Conservation (phyloP, 1,140 invertebrate genomes). For the Zaprionus gabonicus region DNA sequence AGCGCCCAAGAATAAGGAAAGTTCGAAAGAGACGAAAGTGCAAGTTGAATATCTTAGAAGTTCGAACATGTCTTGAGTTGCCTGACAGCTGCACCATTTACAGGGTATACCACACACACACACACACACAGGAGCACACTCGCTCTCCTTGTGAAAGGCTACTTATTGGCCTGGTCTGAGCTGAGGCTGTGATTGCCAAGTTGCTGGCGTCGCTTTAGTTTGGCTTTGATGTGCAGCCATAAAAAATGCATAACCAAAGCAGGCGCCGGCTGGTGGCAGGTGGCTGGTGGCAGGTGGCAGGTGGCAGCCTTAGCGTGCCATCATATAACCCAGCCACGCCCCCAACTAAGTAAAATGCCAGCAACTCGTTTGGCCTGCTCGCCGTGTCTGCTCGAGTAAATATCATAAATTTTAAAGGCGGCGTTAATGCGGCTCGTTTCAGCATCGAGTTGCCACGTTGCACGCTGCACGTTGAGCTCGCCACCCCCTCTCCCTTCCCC, state of each 20-base stretch:
- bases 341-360: slow-evolving; percentile 11
- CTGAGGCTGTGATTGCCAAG: slow-evolving; percentile 22
- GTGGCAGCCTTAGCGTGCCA: slow-evolving; percentile 14
- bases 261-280: background rate
- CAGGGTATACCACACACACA: background rate
- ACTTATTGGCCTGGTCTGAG: slow-evolving; percentile 31
- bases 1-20: background rate
- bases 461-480: slow-evolving; percentile 6
- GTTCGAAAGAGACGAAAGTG: background rate
- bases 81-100: background rate
- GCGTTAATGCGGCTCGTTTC: slow-evolving; percentile 70
- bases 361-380: slow-evolving; percentile 43
- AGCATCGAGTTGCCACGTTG: slow-evolving; percentile 24
- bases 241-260: slow-evolving; percentile 52
- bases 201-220: slow-evolving; percentile 40
- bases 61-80: too few relatives aligned
- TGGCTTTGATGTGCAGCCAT: slow-evolving; percentile 51
- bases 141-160: slow-evolving; percentile 7
- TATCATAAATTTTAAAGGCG: slow-evolving; percentile 80
- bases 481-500: too few relatives aligned
- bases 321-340: background rate
- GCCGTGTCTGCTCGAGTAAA: slow-evolving; percentile 66
- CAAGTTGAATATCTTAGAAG: too few relatives aligned
- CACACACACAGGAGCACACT: background rate
- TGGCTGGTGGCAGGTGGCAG: background rate